These are phyloP conservation scores for Pygoscelis antarcticus DNA, from an alignment of 2,113 vertebrate genomes.

Conservation along the genomic window DNA sequence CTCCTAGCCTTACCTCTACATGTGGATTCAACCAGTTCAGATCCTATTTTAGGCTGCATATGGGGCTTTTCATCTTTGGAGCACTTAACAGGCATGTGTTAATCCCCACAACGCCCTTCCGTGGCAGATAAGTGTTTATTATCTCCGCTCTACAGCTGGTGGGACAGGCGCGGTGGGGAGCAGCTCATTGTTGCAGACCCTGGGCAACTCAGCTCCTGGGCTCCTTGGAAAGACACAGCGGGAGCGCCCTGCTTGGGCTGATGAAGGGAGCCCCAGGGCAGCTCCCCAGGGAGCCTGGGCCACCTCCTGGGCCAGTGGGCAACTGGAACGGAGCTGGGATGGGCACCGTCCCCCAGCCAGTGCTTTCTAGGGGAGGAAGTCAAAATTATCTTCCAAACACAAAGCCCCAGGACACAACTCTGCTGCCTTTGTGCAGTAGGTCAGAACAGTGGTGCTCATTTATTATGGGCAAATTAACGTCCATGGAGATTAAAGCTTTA, in stretches of 20 bases:
- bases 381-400: background rate
- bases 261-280: background rate
- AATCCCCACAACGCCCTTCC: constrained; percentile 12
- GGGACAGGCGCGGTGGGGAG: background rate
- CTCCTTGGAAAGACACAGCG: background rate
- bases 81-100: constrained; percentile 28
- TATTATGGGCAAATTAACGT: background rate
- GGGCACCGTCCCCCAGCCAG: background rate
- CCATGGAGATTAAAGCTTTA: constrained; percentile 30
- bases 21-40: constrained; percentile 48
- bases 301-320: background rate
- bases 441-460: rapidly evolving
- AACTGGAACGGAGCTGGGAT: background rate
- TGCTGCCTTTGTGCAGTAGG: background rate
- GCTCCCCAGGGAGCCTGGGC: background rate
- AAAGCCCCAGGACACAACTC: background rate
- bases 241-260: background rate
- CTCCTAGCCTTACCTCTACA: constrained; percentile 10
- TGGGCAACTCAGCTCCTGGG: background rate
- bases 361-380: background rate
- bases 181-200: background rate
- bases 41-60: constrained; percentile 40
- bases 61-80: constrained; percentile 41
- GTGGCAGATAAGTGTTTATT: constrained; percentile 43
- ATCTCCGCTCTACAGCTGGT: constrained; percentile 26